These are phyloP conservation scores for Natrix natrix DNA, from an alignment of 2,797 vertebrate genomes.

Conservation along the genomic window DNA sequence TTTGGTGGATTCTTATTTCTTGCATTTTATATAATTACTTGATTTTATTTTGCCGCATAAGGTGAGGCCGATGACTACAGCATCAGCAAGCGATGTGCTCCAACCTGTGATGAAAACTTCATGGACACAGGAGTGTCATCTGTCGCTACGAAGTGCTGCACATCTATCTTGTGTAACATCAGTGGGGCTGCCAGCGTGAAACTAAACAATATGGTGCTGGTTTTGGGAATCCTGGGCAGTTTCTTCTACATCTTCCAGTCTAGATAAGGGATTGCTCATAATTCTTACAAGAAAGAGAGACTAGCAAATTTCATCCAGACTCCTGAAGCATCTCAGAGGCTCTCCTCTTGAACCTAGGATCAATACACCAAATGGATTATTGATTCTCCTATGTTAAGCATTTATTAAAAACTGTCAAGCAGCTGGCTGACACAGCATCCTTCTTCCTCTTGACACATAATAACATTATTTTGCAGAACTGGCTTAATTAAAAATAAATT, in stretches of 20 bases:
- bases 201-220: slow-evolving; percentile 44
- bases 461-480: background rate
- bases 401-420: background rate
- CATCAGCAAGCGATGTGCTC: slow-evolving; percentile 59
- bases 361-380: background rate
- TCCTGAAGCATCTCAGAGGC: background rate
- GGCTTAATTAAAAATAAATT: background rate
- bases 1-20: background rate
- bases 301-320: no score
- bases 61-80: background rate
- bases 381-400: background rate
- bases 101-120: slow-evolving; percentile 27
- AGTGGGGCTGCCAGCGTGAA: slow-evolving; percentile 54
- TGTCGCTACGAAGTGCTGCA: slow-evolving; percentile 48
- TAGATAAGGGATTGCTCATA: background rate
- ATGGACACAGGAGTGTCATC: slow-evolving; percentile 17
- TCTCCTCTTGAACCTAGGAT: background rate
- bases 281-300: background rate
- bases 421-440: background rate
- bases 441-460: background rate
- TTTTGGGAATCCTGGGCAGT: slow-evolving; percentile 50
- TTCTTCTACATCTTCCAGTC: slow-evolving; percentile 45
- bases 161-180: slow-evolving; percentile 53
- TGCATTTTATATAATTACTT: background rate
- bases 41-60: background rate